Percentiles rank a stretch among this genome's conserved stretches.
Conservation (phyloP, 2,888 invertebrate species). For the Leptinotarsa juncta region DNA sequence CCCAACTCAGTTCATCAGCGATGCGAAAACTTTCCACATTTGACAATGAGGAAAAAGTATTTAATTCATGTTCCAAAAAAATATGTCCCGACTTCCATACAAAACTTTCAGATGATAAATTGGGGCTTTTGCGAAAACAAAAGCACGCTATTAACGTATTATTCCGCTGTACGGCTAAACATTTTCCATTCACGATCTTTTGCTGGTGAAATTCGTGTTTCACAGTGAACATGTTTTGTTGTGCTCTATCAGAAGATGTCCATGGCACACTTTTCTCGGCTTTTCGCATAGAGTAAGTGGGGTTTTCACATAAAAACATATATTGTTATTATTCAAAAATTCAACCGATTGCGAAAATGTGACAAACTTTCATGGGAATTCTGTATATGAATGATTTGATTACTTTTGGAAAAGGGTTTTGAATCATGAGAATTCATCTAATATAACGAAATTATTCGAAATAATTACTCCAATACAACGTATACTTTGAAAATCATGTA, state of each 20-base stretch:
- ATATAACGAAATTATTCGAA: too few relatives aligned
- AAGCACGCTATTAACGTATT: slow-evolving; percentile 23
- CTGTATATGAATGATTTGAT: too few relatives aligned
- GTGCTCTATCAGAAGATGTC: neutral
- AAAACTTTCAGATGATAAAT: slow-evolving; percentile 24
- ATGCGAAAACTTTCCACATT: neutral
- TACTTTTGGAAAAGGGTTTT: too few relatives aligned
- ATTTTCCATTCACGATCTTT: slow-evolving; percentile 26
- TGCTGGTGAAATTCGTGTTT: slow-evolving; percentile 3
- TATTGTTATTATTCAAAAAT: too few relatives aligned
- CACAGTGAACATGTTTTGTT: slow-evolving; percentile 12
- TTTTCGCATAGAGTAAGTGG: neutral
- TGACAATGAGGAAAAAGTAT: neutral
- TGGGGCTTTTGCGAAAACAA: slow-evolving; percentile 21
- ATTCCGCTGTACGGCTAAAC: slow-evolving; percentile 20
- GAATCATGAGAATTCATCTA: too few relatives aligned
- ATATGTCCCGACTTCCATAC: neutral
- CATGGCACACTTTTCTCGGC: neutral
- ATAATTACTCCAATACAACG: too few relatives aligned
- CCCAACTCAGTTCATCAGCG: neutral
- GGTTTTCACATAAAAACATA: too few relatives aligned
- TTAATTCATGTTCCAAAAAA: neutral
- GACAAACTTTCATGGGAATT: too few relatives aligned
- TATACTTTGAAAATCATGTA: too few relatives aligned
- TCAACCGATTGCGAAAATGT: too few relatives aligned